A percentile compares a stretch with the other conserved stretches of the same genome.
Conservation (phyloP, 2,888 invertebrate genomes). For the Ischnus inquisitorius region DNA sequence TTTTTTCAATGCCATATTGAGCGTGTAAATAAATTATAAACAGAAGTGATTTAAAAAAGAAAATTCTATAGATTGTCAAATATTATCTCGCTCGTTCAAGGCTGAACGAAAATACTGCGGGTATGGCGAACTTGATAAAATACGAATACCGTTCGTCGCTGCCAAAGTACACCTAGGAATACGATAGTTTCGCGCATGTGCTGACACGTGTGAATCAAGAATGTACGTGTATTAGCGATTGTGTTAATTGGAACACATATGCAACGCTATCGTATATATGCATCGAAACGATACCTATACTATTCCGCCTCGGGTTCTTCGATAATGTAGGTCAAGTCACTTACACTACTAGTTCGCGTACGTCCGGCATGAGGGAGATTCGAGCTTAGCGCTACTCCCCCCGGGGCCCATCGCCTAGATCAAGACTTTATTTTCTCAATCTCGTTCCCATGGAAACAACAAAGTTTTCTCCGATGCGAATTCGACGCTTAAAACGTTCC, state of each 20-base stretch:
- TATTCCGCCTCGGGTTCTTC: conserved; percentile 65
- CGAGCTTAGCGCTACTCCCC: conserved; percentile 6
- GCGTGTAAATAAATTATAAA: neutral
- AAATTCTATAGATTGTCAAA: neutral
- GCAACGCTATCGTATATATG: neutral
- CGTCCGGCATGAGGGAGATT: conserved; percentile 39
- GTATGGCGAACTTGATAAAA: conserved; percentile 23
- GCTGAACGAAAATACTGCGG: neutral
- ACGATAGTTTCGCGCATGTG: conserved; percentile 9
- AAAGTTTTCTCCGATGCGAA: neutral
- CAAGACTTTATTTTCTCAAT: neutral
- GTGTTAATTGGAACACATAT: neutral
- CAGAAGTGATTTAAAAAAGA: neutral
- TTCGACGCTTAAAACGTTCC: neutral
- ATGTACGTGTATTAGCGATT: neutral
- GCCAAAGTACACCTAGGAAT: conserved; percentile 5
- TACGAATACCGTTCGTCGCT: conserved; percentile 4
- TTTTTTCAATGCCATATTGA: neutral
- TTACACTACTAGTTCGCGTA: conserved; percentile 71
- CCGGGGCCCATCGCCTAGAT: neutral
- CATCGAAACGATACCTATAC: conserved; percentile 24
- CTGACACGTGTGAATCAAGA: conserved; percentile 39
- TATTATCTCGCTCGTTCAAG: neutral
- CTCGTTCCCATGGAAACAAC: conserved; percentile 1
- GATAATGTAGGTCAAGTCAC: conserved; percentile 79